phyloP scores from a whole-genome alignment of 2,113 vertebrate species.

The Brienomyrus brachyistius region DNA sequence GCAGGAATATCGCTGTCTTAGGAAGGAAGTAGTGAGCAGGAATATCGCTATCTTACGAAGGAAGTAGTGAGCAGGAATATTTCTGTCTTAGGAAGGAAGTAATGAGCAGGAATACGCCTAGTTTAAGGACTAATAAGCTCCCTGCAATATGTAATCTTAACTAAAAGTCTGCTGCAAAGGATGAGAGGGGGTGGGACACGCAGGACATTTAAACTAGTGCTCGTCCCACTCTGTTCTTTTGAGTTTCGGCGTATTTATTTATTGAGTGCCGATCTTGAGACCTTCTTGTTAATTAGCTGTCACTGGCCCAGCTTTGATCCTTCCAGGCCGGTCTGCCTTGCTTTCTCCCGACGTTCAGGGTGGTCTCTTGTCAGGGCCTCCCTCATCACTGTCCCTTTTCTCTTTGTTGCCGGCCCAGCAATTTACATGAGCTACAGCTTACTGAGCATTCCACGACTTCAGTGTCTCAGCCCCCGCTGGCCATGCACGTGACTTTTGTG shows the following conservation, averaged over 20 bases:
- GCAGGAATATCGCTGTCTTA: background rate
- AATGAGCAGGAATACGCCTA: background rate
- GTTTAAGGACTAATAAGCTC: background rate
- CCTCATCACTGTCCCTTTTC: slow-evolving; percentile 47
- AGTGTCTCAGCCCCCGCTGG: slow-evolving; percentile 55
- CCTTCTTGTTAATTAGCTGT: slow-evolving; percentile 43
- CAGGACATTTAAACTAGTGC: background rate
- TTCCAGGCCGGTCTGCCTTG: slow-evolving; percentile 40
- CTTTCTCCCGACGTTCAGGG: slow-evolving; percentile 51
- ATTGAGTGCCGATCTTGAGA: slow-evolving; percentile 11
- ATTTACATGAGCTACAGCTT: slow-evolving; percentile 54
- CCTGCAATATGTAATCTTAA: background rate
- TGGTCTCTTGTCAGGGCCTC: slow-evolving; percentile 63
- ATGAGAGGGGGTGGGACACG: background rate
- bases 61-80: too few relatives aligned
- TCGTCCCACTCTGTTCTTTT: background rate
- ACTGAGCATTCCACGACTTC: slow-evolving; percentile 63
- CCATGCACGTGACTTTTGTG: background rate
- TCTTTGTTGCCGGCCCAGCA: slow-evolving; percentile 53
- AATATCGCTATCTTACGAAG: too few relatives aligned
- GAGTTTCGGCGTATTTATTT: background rate
- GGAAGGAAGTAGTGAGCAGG: too few relatives aligned
- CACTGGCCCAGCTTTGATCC: slow-evolving; percentile 55
- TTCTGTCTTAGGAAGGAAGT: too few relatives aligned
- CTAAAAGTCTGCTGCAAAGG: background rate